Percentiles rank a stretch among this genome's conserved stretches.
phyloP scores from a whole-genome alignment of 2,113 vertebrate species.

The Peromyscus polionotus region DNA sequence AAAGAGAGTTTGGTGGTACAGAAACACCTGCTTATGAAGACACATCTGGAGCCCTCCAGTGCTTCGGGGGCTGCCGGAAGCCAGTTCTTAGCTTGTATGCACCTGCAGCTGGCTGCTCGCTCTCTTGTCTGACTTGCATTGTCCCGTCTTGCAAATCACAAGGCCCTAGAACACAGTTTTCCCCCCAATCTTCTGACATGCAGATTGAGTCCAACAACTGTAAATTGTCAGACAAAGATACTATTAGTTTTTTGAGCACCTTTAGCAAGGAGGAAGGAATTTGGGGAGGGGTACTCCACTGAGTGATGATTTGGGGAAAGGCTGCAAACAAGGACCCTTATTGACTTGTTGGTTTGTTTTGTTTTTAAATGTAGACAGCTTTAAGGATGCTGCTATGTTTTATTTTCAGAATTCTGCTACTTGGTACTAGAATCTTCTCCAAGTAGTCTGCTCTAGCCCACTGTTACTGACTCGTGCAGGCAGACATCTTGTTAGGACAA shows the following conservation, averaged over 20 bases:
- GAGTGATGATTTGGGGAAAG: slow-evolving; percentile 19
- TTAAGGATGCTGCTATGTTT: slow-evolving; percentile 18
- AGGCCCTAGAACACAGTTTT: neutral
- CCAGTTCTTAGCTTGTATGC: neutral
- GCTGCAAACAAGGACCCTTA: neutral
- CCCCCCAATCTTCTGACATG: slow-evolving; percentile 26
- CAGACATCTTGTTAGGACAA: neutral
- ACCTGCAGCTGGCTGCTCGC: neutral
- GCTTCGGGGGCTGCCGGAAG: neutral
- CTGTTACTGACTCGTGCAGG: neutral
- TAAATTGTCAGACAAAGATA: neutral
- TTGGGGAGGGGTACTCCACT: neutral
- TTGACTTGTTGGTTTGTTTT: neutral
- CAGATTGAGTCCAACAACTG: slow-evolving; percentile 8
- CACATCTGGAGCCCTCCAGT: neutral
- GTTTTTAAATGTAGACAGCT: neutral
- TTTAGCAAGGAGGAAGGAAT: slow-evolving; percentile 13
- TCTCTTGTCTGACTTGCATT: neutral
- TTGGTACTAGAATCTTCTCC: slow-evolving; percentile 6
- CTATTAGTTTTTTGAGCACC: slow-evolving; percentile 8
- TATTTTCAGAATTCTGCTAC: slow-evolving; percentile 35
- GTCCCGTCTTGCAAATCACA: neutral
- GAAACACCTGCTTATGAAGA: slow-evolving; percentile 8
- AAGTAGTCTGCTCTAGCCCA: neutral
- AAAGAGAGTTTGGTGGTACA: slow-evolving; percentile 18